Conservation (phyloP, 2,888 invertebrate species). For the Malacosoma neustria region DNA sequence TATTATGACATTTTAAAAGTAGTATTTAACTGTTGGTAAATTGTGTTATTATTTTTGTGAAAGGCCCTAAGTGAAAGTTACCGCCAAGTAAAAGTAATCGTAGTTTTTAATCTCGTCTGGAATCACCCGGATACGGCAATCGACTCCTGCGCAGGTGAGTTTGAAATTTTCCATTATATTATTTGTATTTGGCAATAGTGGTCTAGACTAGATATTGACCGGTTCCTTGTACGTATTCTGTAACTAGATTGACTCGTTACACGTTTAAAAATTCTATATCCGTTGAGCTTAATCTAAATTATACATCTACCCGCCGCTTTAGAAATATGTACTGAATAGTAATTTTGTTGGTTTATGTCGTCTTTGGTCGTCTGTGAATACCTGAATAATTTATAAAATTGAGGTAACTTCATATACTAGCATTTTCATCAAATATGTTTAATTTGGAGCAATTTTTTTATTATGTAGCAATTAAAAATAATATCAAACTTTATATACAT, state of each 20-base stretch:
- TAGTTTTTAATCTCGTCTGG: slow-evolving; percentile 14
- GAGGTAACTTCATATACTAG: too few relatives aligned
- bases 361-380: too few relatives aligned
- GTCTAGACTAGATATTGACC: slow-evolving; percentile 16
- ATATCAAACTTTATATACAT: too few relatives aligned
- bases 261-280: slow-evolving; percentile 13
- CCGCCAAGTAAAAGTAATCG: slow-evolving; percentile 34
- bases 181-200: slow-evolving; percentile 7
- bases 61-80: slow-evolving; percentile 9
- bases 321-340: slow-evolving; percentile 16
- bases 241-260: slow-evolving; percentile 14
- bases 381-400: too few relatives aligned
- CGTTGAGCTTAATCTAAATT: slow-evolving; percentile 17
- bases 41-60: slow-evolving; percentile 4
- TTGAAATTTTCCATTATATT: slow-evolving; percentile 9
- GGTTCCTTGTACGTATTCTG: slow-evolving; percentile 14
- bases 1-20: background rate
- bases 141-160: slow-evolving; percentile 32
- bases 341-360: too few relatives aligned
- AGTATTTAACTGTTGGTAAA: slow-evolving; percentile 5
- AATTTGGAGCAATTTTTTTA: too few relatives aligned
- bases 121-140: slow-evolving; percentile 25
- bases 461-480: too few relatives aligned
- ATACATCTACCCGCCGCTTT: slow-evolving; percentile 20
- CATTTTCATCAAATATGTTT: too few relatives aligned